Base-by-base conservation (phyloP, 2,888 invertebrate species). In the Leptopilina syphax region DNA sequence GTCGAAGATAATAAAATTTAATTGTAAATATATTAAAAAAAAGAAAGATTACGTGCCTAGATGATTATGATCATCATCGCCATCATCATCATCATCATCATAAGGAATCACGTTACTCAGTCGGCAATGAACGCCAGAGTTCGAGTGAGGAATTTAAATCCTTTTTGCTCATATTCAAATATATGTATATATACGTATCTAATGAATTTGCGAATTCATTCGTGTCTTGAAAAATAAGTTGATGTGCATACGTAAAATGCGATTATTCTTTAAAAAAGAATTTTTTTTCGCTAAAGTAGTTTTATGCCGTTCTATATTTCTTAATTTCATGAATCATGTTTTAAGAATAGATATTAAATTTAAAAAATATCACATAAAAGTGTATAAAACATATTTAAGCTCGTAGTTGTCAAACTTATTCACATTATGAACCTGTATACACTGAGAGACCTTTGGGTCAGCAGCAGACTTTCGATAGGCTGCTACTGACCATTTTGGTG, bases 141-240 rank as follows among this genome's bases (percentile, higher is more conserved):
- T 84, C 85, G 86, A 86, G 83, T 80, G 84, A 82, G 84, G 85
- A 86, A 86, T 86, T 86, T 77, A 83, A 83, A 84, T 83, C 81
- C 78, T 65, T 80, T 79, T 63, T 63, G 67, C 66, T 78, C 12
- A 50, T 50, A 79, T 80, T 66, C 70, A 54, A 50, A 70, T 50
- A 50, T 50, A 50, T 47, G 27, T 63, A 63, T 63, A 18, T 18
- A 60, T 60, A n/a, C 8, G 44, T 44, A 50, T 50, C 50, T 50
- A 50, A 50, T 50, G 50, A 73, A 57, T 73, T 54, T 73, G 54
- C 34, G 70, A 73, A 73, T 73, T 70, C 68, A 70, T 70, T 54
- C 70, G 70, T 73, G 70, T 57, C 70, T 73, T 57, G 77, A 77
- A 67, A 70, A 57, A 79, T 70, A 79, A 65, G 79, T 77, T 47